These are phyloP conservation scores for Reticulitermes speratus DNA, from an alignment of 1,140 invertebrate species.

Conservation along the genomic window DNA sequence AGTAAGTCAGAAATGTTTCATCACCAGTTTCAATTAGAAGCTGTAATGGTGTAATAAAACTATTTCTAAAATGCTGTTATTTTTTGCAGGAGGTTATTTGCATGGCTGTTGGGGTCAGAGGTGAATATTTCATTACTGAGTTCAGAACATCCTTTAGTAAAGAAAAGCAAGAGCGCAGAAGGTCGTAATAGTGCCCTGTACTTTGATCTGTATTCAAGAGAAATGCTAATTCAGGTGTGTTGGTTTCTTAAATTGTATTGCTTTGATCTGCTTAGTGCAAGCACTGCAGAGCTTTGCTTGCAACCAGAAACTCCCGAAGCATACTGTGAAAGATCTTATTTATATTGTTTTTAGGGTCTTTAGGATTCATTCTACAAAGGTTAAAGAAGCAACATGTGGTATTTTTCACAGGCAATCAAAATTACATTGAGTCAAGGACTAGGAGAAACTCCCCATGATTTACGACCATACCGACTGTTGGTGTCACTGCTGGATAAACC, in stretches of 20 bases:
- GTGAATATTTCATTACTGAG: constrained; percentile 59
- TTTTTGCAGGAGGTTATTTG: constrained; percentile 66
- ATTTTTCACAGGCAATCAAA: constrained; percentile 54
- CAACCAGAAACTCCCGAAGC: neutral
- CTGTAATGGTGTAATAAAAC: no score
- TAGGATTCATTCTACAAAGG: neutral
- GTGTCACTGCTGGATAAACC: constrained; percentile 86
- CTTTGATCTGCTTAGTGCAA: no score
- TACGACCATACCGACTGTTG: constrained; percentile 82
- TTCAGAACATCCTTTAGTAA: constrained; percentile 49
- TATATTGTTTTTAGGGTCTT: neutral
- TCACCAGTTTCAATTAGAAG: no score
- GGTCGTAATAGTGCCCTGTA: constrained; percentile 54
- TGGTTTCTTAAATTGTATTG: neutral
- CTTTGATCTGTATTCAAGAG: constrained; percentile 73
- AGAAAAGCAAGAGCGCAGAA: constrained; percentile 42
- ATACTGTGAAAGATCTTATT: neutral
- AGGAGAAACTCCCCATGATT: constrained; percentile 60
- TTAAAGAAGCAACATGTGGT: neutral
- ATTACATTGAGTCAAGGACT: constrained; percentile 59
- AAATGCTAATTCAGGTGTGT: constrained; percentile 58
- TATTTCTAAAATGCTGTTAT: neutral
- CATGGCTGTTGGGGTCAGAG: constrained; percentile 79
- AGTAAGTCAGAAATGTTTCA: no score
- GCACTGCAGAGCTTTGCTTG: neutral